Percentiles rank a stretch among this genome's conserved stretches.
These are phyloP conservation scores for Bothrops jararaca DNA, from an alignment of 2,113 vertebrate genomes.

Conservation along the genomic window DNA sequence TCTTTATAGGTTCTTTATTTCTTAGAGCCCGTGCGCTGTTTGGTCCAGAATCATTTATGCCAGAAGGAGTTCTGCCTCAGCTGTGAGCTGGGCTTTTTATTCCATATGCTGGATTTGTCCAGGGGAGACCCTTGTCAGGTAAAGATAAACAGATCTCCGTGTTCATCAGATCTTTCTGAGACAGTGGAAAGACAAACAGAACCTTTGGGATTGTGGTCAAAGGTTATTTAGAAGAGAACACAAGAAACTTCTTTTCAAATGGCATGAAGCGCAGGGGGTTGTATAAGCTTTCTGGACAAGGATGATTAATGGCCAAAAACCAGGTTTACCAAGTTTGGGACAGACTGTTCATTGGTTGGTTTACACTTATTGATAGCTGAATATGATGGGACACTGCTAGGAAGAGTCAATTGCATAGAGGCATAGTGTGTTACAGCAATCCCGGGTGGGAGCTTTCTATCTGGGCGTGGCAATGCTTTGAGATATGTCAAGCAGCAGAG, in stretches of 20 bases:
- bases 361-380: background rate
- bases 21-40: slow-evolving; percentile 90
- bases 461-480: background rate
- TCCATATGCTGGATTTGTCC: slow-evolving; percentile 97
- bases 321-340: background rate
- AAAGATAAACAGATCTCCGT: background rate
- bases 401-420: background rate
- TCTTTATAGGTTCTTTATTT: slow-evolving; percentile 87
- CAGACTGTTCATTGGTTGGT: background rate
- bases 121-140: slow-evolving; percentile 97
- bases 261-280: background rate
- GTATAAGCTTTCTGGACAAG: background rate
- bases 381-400: background rate
- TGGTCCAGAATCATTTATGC: slow-evolving; percentile 97
- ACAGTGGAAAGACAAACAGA: background rate
- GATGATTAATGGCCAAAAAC: background rate
- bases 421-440: background rate
- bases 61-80: slow-evolving; percentile 98
- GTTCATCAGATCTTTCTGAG: background rate
- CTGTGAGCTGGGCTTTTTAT: slow-evolving; percentile 95
- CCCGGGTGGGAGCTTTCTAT: background rate
- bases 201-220: background rate
- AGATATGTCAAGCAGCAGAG: background rate
- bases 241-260: background rate
- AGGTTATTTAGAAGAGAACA: background rate